These are phyloP conservation scores for Orthonychiurus folsomi DNA, from an alignment of 2,888 invertebrate species.

Conservation along the genomic window DNA sequence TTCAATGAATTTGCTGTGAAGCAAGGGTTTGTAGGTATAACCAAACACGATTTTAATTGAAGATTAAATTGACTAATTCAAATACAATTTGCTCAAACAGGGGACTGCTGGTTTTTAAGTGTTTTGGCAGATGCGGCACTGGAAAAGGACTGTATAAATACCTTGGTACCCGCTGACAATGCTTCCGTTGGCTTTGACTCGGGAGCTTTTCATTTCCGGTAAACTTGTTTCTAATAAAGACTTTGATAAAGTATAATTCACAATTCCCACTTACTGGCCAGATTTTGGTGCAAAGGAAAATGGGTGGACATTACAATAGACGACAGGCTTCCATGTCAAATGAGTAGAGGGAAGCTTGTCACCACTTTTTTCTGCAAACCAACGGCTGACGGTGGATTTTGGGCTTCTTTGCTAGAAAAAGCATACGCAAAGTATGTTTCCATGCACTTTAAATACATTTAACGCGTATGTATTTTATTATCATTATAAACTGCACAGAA, in stretches of 20 bases:
- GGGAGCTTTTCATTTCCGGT: neutral
- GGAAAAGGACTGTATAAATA: neutral
- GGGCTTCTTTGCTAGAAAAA: neutral
- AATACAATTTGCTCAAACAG: neutral
- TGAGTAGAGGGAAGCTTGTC: neutral
- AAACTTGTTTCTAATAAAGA: neutral
- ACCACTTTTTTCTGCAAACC: neutral
- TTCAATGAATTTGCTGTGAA: neutral
- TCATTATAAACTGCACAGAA: too few species aligned
- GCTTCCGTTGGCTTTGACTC: neutral
- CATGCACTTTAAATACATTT: neutral
- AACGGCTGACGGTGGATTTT: neutral
- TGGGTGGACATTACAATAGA: neutral
- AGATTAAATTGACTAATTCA: too few species aligned
- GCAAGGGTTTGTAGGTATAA: neutral
- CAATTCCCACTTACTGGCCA: neutral
- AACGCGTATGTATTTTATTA: neutral
- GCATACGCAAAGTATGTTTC: neutral
- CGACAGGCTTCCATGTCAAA: neutral
- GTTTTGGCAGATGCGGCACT: neutral
- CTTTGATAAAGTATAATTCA: neutral
- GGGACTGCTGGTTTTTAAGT: neutral
- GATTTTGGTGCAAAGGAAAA: neutral
- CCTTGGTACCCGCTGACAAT: neutral
- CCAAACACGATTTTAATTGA: neutral